phyloP scores from a whole-genome alignment of 2,888 invertebrate species.

The Chironomus riparius region DNA sequence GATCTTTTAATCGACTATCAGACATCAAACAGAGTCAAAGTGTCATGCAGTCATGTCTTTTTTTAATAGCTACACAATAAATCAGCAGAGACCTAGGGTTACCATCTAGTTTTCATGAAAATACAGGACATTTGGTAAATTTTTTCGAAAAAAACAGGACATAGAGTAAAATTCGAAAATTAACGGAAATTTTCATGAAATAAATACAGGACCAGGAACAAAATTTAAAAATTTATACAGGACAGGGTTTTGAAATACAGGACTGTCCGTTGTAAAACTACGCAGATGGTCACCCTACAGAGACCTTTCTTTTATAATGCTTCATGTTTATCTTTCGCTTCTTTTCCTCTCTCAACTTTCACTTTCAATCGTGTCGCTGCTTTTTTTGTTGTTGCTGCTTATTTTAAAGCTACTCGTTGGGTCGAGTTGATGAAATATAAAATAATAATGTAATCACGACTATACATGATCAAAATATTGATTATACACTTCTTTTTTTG shows the following conservation, averaged over 20 bases:
- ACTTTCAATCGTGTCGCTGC: slow-evolving; percentile 1
- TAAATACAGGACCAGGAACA: too few relatives aligned
- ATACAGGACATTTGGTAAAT: too few relatives aligned
- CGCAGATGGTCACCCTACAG: too few relatives aligned
- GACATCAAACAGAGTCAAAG: neutral
- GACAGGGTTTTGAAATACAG: too few relatives aligned
- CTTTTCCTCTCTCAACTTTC: slow-evolving; percentile 10
- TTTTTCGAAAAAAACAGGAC: too few relatives aligned
- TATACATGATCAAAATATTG: slow-evolving; percentile 22
- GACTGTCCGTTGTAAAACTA: too few relatives aligned
- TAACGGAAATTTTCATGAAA: too few relatives aligned
- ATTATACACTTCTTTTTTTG: neutral
- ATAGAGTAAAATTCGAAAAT: too few relatives aligned
- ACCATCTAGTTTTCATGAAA: too few relatives aligned
- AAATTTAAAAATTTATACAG: too few relatives aligned
- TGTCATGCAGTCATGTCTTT: slow-evolving; percentile 2
- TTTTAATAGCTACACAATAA: neutral
- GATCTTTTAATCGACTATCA: neutral
- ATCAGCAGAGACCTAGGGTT: slow-evolving; percentile 13
- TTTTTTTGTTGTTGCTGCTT: neutral
- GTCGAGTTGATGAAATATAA: neutral
- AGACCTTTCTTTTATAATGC: slow-evolving; percentile 3
- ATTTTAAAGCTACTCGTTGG: neutral
- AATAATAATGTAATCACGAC: slow-evolving; percentile 21
- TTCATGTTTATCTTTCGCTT: neutral